Conservation (phyloP, 2,888 invertebrate species). For the Melieria picta region DNA sequence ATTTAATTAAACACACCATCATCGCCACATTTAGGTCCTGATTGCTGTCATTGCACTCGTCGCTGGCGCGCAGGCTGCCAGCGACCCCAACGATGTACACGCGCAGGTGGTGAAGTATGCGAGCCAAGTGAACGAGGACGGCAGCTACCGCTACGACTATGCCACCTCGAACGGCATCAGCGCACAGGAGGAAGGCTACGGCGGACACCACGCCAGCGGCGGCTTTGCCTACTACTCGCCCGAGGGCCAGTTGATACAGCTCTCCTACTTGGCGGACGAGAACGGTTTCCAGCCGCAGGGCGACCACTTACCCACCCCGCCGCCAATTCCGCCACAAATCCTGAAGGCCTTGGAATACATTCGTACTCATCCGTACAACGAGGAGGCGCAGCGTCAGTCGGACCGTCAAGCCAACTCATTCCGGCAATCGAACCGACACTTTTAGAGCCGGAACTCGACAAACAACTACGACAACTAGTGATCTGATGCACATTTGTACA, state of each 20-base stretch:
- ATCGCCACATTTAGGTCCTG: conserved; percentile 39
- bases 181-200: conserved; percentile 69
- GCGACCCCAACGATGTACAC: conserved; percentile 40
- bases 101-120: conserved; percentile 41
- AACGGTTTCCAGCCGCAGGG: conserved; percentile 60
- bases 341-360: conserved; percentile 57
- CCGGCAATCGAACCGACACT: conserved; percentile 18
- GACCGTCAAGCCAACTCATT: not conserved
- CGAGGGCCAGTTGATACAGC: conserved; percentile 53
- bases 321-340: conserved; percentile 58
- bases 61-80: conserved; percentile 45
- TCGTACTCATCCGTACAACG: conserved; percentile 54
- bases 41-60: conserved; percentile 47
- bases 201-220: conserved; percentile 66
- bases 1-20: not conserved
- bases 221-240: conserved; percentile 54
- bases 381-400: not conserved
- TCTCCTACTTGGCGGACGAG: conserved; percentile 56
- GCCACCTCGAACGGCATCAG: conserved; percentile 72
- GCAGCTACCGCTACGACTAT: conserved; percentile 64
- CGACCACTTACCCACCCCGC: conserved; percentile 56
- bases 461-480: not conserved
- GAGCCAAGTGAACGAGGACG: conserved; percentile 57
- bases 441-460: not conserved
- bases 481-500: not conserved